phyloP scores from a whole-genome alignment of 2,888 invertebrate genomes.

The Leptinotarsa juncta region DNA sequence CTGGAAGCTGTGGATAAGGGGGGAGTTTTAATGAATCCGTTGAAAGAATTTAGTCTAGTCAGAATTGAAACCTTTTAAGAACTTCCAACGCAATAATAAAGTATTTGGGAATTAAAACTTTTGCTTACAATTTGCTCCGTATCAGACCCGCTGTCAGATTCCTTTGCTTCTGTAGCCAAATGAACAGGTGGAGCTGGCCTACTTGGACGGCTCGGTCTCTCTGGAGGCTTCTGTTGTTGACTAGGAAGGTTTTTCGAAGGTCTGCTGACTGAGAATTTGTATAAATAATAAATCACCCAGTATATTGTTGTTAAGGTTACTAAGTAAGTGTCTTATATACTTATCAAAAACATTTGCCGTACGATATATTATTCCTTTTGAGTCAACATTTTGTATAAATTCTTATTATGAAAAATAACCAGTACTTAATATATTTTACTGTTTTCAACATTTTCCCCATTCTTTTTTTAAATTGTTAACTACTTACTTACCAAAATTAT shows the following conservation, averaged over 20 bases:
- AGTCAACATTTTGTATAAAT: too few species aligned
- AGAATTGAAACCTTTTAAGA: too few species aligned
- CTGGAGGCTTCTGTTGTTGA: constrained; percentile 61
- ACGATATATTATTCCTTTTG: too few species aligned
- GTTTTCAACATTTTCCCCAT: background rate
- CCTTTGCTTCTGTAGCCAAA: constrained; percentile 49
- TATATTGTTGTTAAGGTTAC: too few species aligned
- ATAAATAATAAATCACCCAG: background rate
- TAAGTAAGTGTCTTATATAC: background rate
- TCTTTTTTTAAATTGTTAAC: background rate
- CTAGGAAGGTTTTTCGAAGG: constrained; percentile 61
- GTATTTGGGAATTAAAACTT: too few species aligned
- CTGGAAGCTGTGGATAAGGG: background rate
- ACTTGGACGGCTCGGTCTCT: constrained; percentile 61
- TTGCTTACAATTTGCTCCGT: constrained; percentile 50
- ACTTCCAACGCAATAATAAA: too few species aligned
- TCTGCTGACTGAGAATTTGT: constrained; percentile 38
- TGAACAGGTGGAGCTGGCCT: constrained; percentile 52
- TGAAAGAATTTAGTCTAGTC: too few species aligned
- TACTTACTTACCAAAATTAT: constrained; percentile 77
- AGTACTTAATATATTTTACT: background rate
- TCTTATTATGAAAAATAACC: too few species aligned
- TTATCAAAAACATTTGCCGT: background rate
- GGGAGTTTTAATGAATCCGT: too few species aligned
- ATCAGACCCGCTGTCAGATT: constrained; percentile 56